Base-by-base conservation (phyloP, 2,113 vertebrate genomes). In the Parus major region DNA sequence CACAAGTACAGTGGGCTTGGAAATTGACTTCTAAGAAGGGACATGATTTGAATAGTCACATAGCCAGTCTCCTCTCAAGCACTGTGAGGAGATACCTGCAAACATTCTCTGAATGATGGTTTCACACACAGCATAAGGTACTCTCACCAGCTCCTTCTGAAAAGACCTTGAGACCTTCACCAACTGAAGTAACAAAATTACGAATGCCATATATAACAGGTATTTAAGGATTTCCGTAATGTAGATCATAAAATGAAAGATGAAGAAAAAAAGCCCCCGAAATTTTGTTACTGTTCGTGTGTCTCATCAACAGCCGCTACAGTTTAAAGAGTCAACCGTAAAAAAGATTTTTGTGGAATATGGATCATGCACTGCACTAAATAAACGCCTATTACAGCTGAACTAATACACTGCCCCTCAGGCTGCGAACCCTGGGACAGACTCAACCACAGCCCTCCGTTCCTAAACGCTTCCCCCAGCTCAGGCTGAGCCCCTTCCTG, bases 271-370 rank as follows among this genome's bases (percentile, higher is more conserved):
- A 73, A 18, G 4, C 5, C 16, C 5, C 15, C 0, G 1, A 42
- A 33, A 46, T 50, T 17, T 46, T 65, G 11, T 42, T 60, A 9
- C 61, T 16, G 13, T 16, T 28, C 17, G 46, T 21, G 13, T 15
- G 50, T n/a, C 19, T 55, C 13, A 0, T 13, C 33, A 13, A 4
- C 12, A 53, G 9, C 42, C 7, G 5, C 18, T 4, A 11, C 15
- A 71, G 11, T 49, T 82, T 63, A 68, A 72, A 28, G 60, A 64
- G 15, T 4, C 12, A 79, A 94, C 75, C 1, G 1, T 12, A 56
- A 69, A 49, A 41, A 47, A 52, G 12, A 64, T 63, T 87, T 47
- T 33, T 5, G 47, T 22, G 8, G 27, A 68, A 11, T 2, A 20
- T 8, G 21, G 22, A 66, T 66, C 52, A 24, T 0, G 29, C 31